phyloP scores from a whole-genome alignment of 2,797 vertebrate species.

The Megalops cyprinoides region DNA sequence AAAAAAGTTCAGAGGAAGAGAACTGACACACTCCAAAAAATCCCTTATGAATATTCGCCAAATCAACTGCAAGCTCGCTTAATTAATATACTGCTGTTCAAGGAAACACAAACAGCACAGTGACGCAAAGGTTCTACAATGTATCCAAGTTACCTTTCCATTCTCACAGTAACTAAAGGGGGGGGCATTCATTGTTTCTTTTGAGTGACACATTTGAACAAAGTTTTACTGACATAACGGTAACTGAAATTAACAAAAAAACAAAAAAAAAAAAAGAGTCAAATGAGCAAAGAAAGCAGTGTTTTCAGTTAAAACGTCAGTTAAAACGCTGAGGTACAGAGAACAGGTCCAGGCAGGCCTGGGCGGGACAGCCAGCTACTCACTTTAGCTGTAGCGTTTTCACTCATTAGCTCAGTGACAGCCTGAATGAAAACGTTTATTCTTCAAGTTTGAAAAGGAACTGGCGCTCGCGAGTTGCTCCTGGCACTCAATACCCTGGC shows the following conservation, averaged over 20 bases:
- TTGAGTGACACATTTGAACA: too few species aligned
- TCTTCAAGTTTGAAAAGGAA: conserved; percentile 63
- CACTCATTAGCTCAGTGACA: conserved; percentile 57
- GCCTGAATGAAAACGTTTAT: conserved; percentile 66
- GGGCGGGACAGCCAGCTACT: conserved; percentile 20
- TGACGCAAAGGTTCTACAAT: too few species aligned
- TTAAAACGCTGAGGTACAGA: too few species aligned
- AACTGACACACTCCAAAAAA: neutral
- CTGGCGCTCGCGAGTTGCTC: conserved; percentile 57
- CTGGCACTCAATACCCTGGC: conserved; percentile 66
- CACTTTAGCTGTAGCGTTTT: conserved; percentile 30
- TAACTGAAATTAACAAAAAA: neutral
- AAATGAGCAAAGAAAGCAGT: neutral
- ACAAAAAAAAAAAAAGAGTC: too few species aligned
- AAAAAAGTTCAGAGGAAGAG: neutral
- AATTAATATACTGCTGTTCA: too few species aligned
- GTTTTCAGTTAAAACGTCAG: too few species aligned
- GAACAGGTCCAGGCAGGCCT: too few species aligned
- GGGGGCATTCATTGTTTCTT: too few species aligned
- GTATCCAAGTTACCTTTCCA: too few species aligned
- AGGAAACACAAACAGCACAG: too few species aligned
- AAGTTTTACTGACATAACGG: too few species aligned
- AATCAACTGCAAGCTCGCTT: neutral
- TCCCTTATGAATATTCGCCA: neutral
- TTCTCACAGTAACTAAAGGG: too few species aligned